phyloP scores from a whole-genome alignment of 2,113 vertebrate species.

The Aplodontia rufa region DNA sequence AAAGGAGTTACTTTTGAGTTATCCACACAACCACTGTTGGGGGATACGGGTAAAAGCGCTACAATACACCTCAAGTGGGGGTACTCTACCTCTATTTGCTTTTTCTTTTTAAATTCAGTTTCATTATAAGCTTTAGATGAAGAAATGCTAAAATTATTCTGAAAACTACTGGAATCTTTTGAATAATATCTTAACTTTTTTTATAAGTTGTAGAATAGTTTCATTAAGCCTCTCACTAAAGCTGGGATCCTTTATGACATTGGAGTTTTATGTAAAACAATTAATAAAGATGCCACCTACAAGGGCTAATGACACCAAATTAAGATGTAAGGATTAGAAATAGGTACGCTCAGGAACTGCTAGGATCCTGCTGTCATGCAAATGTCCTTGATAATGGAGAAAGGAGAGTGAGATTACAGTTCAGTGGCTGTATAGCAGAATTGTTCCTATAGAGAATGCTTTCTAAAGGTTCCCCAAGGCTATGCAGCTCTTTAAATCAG shows the following conservation, averaged over 20 bases:
- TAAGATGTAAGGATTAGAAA: constrained; percentile 34
- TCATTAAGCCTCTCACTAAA: constrained; percentile 12
- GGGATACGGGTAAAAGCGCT: background rate
- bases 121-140: background rate
- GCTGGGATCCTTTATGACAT: constrained; percentile 1
- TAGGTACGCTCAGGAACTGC: constrained; percentile 34
- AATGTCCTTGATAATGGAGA: constrained; percentile 63
- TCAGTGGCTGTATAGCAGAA: constrained; percentile 34
- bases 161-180: constrained; percentile 26
- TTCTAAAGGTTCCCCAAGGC: constrained; percentile 68
- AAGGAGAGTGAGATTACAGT: constrained; percentile 53
- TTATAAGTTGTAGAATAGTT: background rate
- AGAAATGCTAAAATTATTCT: constrained; percentile 36
- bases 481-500: constrained; percentile 63
- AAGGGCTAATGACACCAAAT: constrained; percentile 45
- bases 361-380: constrained; percentile 38
- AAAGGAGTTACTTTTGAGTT: background rate
- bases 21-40: rapidly evolving
- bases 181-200: background rate
- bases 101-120: background rate
- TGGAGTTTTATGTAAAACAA: constrained; percentile 27
- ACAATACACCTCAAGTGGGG: background rate
- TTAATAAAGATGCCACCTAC: constrained; percentile 53
- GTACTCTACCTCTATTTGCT: background rate
- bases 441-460: constrained; percentile 39